Percentiles rank a stretch among this genome's conserved stretches.
These are phyloP conservation scores for Huso huso DNA, from an alignment of 2,797 vertebrate genomes.

Conservation along the genomic window DNA sequence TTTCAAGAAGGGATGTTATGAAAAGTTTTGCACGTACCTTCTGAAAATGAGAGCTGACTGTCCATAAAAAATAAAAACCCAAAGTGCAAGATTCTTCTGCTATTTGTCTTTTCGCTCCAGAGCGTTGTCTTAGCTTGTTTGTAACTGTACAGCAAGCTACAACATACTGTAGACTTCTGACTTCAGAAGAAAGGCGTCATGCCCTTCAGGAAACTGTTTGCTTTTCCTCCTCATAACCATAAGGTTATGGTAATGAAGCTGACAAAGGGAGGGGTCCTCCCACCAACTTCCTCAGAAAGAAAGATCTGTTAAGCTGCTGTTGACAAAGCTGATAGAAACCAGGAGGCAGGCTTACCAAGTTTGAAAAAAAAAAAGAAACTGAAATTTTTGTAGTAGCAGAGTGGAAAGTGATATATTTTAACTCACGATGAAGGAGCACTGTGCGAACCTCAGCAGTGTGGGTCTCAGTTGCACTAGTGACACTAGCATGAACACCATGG, in stretches of 20 bases:
- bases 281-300: constrained; percentile 34
- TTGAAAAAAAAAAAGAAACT: background rate
- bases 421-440: constrained; percentile 73
- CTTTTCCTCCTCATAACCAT: background rate
- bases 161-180: background rate
- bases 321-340: constrained; percentile 37
- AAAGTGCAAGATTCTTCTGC: too few species aligned
- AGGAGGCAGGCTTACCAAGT: constrained; percentile 31
- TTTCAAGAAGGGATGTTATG: background rate
- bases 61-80: background rate
- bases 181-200: background rate
- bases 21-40: background rate
- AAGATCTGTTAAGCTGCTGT: constrained; percentile 35
- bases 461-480: constrained; percentile 38
- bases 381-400: constrained; percentile 19
- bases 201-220: background rate
- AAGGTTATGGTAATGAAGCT: constrained; percentile 26
- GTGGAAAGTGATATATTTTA: constrained; percentile 16
- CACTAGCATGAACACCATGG: constrained; percentile 55
- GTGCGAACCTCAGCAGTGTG: constrained; percentile 53
- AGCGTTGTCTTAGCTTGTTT: background rate
- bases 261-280: constrained; percentile 27
- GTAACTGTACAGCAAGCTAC: background rate
- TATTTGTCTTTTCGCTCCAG: too few species aligned
- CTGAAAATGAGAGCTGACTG: background rate